Percentiles rank a stretch among this genome's conserved stretches.
Evolutionary conservation across 2,797 vertebrate species (phyloP).

Genomic region (Yasuhikotakia modesta): DNA sequence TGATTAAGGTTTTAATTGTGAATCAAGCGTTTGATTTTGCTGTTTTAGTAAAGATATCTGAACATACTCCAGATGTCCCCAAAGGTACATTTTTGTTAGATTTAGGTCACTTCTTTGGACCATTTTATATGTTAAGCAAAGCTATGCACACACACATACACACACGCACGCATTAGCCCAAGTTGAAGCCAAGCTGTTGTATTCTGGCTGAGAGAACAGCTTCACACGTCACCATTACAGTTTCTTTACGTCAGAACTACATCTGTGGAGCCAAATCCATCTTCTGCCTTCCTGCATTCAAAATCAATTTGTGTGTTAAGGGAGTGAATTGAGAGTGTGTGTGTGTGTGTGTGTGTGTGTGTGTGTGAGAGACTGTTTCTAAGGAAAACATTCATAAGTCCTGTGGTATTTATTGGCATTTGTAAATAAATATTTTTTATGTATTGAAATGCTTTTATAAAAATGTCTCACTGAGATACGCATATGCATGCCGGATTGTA

Average conservation of each 20-base stretch:
- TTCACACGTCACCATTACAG: constrained; percentile 34
- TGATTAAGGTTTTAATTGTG: not conserved
- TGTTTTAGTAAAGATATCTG: not conserved
- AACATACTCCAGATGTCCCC: not conserved
- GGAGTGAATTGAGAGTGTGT: constrained; percentile 3
- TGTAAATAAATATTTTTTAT: not conserved
- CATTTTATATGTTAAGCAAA: not conserved
- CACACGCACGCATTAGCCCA: constrained; percentile 3
- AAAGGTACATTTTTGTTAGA: not conserved
- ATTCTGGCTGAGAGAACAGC: not conserved
- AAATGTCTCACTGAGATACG: not conserved
- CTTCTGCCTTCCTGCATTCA: constrained; percentile 18
- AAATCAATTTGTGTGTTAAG: constrained; percentile 29
- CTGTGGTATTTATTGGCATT: not conserved
- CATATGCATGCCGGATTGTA: not conserved
- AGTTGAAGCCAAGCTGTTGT: not conserved
- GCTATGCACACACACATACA: not conserved
- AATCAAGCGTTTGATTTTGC: not conserved
- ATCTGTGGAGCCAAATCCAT: constrained; percentile 23
- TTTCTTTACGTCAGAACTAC: constrained; percentile 18
- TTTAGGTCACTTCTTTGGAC: not conserved
- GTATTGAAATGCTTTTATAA: not conserved
- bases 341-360: not conserved
- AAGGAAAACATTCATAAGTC: not conserved
- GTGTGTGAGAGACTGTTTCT: not conserved